These are phyloP conservation scores for Piezodorus guildinii DNA, from an alignment of 1,140 invertebrate species.

Conservation along the genomic window DNA sequence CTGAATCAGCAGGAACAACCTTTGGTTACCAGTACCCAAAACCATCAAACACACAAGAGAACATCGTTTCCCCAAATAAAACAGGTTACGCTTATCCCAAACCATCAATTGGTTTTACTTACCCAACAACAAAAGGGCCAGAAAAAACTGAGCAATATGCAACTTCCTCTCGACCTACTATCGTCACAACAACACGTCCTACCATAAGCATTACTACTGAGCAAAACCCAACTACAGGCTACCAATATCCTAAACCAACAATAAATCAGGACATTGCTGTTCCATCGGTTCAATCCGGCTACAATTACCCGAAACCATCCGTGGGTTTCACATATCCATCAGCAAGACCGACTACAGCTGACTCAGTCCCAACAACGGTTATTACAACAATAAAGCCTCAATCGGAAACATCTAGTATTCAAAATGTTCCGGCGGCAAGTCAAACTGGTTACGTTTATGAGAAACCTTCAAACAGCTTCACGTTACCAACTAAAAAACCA, in stretches of 20 bases:
- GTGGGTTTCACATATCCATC: not conserved
- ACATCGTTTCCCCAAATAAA: not conserved
- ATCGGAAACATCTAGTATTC: too few relatives aligned
- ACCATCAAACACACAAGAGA: slow-evolving; percentile 9
- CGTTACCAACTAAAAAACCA: not conserved
- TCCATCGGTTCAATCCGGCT: not conserved
- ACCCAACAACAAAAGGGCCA: not conserved
- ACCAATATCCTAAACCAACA: not conserved
- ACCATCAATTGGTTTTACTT: not conserved
- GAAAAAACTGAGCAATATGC: not conserved
- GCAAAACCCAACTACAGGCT: not conserved
- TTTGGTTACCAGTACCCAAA: slow-evolving; percentile 18
- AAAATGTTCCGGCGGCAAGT: too few relatives aligned
- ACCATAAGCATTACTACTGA: not conserved
- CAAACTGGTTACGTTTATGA: too few relatives aligned
- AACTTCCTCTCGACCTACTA: not conserved
- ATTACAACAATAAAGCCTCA: too few relatives aligned
- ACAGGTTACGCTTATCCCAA: not conserved
- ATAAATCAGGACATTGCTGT: not conserved
- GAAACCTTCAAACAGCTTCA: too few relatives aligned
- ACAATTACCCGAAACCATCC: not conserved
- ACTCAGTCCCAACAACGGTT: too few relatives aligned
- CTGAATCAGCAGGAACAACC: too few relatives aligned
- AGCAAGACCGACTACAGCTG: not conserved
- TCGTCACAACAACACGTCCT: not conserved